Evolutionary conservation across 2,797 vertebrate genomes (phyloP), one percentile per base, ranked within the genome.

Genomic region (Capromys pilorides): DNA sequence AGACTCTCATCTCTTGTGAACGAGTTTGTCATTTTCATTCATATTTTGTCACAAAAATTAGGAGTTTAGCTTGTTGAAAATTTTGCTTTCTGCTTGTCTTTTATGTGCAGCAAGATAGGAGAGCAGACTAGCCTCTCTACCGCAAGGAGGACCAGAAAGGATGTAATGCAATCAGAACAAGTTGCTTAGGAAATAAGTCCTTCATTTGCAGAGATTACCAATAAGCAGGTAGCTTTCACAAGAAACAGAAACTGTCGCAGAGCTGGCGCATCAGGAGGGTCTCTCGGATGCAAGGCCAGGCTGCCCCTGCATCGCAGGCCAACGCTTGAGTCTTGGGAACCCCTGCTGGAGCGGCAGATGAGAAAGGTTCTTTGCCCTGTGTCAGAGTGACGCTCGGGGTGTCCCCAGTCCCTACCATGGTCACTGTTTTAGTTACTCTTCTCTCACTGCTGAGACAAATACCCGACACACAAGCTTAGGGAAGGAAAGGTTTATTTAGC

Each of bases 1-100:
- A 78, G 84, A 91, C 75, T 84, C 93, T 67, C 95, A 88, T 92
- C 89, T 90, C 93, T 94, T 62, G 62, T 96, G 96, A 97, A 96
- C 92, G 96, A 97, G 93, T 96, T 95, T 91, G 95, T 96, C 94
- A 97, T 88, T 91, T 94, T 94, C 95, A 95, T 94, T 97, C 92
- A 94, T 57, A 77, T 95, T 96, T 96, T 96, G 95, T 95, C 93
- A 95, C 94, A 95, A 92, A 97, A 96, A 96, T 94, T 88, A 96
- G 91, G 94, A 96, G 93, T 96, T 96, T 86, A 90, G 88, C 88
- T 79, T 92, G 93, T 88, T 3, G 4, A 93, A 94, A 96, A 96
- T 96, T 91, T 94, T 93, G 90, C 90, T 83, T 93, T 91, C 96
- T 82, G 77, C 90, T 94, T 89, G 95, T 83, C 90, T 97, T 95